phyloP scores from a whole-genome alignment of 1,140 invertebrate genomes.

The Aplysia californica region DNA sequence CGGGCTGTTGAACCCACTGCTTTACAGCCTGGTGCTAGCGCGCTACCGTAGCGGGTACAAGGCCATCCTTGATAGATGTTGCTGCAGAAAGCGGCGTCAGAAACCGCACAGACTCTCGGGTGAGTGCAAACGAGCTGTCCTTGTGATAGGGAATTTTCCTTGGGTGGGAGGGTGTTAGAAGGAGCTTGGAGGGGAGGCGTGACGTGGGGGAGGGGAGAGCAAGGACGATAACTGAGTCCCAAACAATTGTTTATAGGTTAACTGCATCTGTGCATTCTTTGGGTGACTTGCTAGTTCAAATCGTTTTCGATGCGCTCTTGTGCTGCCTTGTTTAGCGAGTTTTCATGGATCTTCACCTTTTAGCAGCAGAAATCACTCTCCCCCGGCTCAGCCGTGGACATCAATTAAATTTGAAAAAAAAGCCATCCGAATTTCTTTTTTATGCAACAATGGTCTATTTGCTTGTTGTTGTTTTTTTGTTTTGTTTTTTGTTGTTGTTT shows the following conservation, averaged over 20 bases:
- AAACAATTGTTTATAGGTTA: background rate
- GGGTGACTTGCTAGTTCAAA: background rate
- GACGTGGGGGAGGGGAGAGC: background rate
- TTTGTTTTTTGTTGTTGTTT: no score
- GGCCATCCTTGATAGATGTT: constrained; percentile 34
- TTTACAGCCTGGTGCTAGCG: constrained; percentile 53
- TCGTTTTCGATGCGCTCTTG: no score
- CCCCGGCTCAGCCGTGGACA: no score
- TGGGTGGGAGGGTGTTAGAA: background rate
- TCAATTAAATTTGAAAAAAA: no score
- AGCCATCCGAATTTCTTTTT: no score
- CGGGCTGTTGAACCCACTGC: constrained; percentile 55
- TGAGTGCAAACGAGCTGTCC: background rate
- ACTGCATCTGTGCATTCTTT: background rate
- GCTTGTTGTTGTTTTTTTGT: no score
- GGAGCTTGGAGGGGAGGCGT: background rate
- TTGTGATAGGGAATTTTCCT: background rate
- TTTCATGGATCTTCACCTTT: no score
- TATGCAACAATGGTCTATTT: no score
- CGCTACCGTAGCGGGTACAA: constrained; percentile 52
- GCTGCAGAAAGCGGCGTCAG: constrained; percentile 20
- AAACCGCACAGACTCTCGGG: background rate
- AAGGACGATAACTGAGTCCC: no score
- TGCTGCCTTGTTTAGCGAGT: no score
- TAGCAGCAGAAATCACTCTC: no score